Conservation (phyloP, 2,797 vertebrate species). For the Phrynocephalus forsythii region DNA sequence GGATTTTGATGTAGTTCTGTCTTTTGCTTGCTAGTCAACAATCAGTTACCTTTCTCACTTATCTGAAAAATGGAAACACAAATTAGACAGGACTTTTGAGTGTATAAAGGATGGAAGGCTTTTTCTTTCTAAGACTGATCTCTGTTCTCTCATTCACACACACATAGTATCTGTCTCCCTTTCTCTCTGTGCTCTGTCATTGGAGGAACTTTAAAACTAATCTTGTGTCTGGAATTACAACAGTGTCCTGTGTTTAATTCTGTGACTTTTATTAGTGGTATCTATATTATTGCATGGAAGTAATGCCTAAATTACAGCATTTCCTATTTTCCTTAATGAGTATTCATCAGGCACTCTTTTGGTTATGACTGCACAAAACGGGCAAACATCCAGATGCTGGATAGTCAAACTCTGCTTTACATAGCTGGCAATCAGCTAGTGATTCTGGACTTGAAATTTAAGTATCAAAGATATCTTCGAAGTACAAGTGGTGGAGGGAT, state of each 20-base stretch:
- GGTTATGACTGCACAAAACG: constrained; percentile 89
- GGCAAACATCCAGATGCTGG: constrained; percentile 88
- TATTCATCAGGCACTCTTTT: constrained; percentile 88
- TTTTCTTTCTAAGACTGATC: no score
- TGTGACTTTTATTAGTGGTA: constrained; percentile 5
- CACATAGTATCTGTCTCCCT: not conserved
- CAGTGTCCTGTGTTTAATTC: not conserved
- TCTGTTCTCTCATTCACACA: no score
- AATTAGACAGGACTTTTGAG: no score
- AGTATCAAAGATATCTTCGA: constrained; percentile 83
- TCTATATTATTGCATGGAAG: constrained; percentile 32
- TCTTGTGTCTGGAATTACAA: not conserved
- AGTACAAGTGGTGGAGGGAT: constrained; percentile 88
- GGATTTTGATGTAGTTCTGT: no score
- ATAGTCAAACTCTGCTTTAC: constrained; percentile 83
- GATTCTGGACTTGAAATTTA: constrained; percentile 82
- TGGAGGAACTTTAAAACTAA: not conserved
- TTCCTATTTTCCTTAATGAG: constrained; percentile 73
- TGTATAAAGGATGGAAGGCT: no score
- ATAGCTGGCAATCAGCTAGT: constrained; percentile 90
- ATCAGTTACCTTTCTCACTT: no score
- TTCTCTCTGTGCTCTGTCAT: no score
- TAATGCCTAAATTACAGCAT: constrained; percentile 13
- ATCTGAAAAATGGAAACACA: no score
- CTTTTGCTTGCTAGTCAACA: no score